Evolutionary conservation across 2,113 vertebrate genomes (phyloP), one percentile per base, ranked within the genome.

Genomic region (Butastur rufipennis): DNA sequence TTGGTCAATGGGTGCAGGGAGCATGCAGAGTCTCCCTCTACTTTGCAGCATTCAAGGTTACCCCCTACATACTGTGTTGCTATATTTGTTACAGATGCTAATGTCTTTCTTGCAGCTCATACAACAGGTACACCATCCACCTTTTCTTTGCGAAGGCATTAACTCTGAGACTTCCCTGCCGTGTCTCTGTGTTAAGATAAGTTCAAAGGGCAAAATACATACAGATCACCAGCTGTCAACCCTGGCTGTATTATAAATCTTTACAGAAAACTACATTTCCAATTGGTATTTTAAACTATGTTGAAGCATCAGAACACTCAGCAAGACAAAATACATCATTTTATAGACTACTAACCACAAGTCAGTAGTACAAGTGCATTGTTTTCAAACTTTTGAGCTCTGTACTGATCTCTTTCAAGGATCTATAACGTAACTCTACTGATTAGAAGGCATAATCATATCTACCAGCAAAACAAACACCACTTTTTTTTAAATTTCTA

Each of bases 51-150:
- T 25, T 66, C n/a, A 5, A 19, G 36, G 48, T 45, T 19, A 48
- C 16, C n/a, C n/a, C 47, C 29, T 21, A 7, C 0, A 2, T 11
- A 31, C 3, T 1, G 2, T 10, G 16, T 31, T 79, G 65, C 10
- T 67, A 0, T 23, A 38, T 40, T 34, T 73, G 11, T 34, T 36
- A 62, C 32, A 90, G 55, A 63, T 31, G 16, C 4, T 19, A 4
- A 3, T 4, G 7, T 17, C 9, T 42, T 42, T 56, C 20, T 48
- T 72, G 66, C 45, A 80, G 53, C 22, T 88, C 17, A 26, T 4
- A 21, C 4, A 31, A 27, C 14, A 91, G 43, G 13, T 11, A 36
- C 19, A 40, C 1, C 16, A 72, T 26, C 22, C 53, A 59, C 15
- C 52, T 63, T 38, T 77, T 50, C 55, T 45, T 59, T 45, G 32